Conservation (phyloP, 2,113 vertebrate genomes). For the Odocoileus virginianus region DNA sequence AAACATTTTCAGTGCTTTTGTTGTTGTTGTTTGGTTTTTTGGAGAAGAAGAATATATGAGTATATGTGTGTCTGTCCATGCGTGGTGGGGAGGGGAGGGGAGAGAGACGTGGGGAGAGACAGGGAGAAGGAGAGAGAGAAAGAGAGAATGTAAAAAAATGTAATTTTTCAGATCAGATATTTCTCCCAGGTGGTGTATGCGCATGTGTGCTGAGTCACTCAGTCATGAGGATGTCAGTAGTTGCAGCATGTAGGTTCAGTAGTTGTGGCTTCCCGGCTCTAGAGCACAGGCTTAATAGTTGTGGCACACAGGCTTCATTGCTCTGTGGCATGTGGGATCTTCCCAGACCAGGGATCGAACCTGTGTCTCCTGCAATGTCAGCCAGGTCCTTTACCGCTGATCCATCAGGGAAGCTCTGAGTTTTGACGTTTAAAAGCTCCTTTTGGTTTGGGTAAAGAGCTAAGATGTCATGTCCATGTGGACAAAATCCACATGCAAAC, state of each 20-base stretch:
- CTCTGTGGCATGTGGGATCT: not conserved
- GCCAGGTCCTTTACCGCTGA: too few relatives aligned
- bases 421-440: not conserved
- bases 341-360: not conserved
- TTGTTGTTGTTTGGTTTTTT: not conserved
- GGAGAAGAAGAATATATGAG: not conserved
- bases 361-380: too few relatives aligned
- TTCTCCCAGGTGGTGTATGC: not conserved
- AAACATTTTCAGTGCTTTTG: not conserved
- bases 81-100: not conserved
- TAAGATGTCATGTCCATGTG: not conserved
- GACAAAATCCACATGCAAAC: not conserved
- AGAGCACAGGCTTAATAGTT: not conserved
- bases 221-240: not conserved
- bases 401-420: not conserved
- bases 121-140: not conserved
- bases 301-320: not conserved
- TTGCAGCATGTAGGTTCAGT: not conserved
- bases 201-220: not conserved
- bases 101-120: not conserved
- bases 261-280: not conserved
- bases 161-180: not conserved
- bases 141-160: not conserved
- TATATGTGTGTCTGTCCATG: not conserved
- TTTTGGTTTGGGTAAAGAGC: not conserved